Evolutionary conservation across 1,140 invertebrate genomes (phyloP), one percentile per base, ranked within the genome.

Genomic region (Ptiloglossa arizonensis): DNA sequence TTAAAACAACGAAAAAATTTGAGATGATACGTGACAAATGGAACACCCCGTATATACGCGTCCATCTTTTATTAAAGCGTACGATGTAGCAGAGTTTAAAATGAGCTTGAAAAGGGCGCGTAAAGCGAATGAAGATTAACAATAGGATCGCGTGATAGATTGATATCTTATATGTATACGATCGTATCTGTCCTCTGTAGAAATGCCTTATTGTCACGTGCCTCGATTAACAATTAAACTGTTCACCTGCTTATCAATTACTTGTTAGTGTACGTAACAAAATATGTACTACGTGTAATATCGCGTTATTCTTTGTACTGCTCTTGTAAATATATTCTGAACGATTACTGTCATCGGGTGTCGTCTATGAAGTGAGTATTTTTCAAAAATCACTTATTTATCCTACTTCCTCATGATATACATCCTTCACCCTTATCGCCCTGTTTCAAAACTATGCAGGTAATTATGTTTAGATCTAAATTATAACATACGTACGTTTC

Each of bases 271-370:
- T 88, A 88, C 85, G 82, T 87, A 86, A 87, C 66, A 69, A 82
- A 76, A 86, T 81, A 86, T 83, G 82, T 89, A n/a, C n/a, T n/a
- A 82, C 85, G 87, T 89, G 87, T 88, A 88, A 89, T 89, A 88
- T 88, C 84, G 80, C 89, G 82, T 88, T 89, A 89, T 89, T 89
- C 87, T 89, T 89, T 89, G 88, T 89, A 89, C 86, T 87, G 87
- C 83, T 88, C 87, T 89, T 89, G 88, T 89, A 89, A 89, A 89
- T 89, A 89, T 88, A 89, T 89, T 89, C 84, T 87, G 74, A 87
- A 88, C 82, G 88, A 87, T 89, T 87, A 89, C 79, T 86, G 87
- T 87, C 86, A 87, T 19, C 63, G 41, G 63, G 79, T 85, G 79
- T 85, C 66, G n/a, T 80, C 48, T 79, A 44, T 79, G 27, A 24